Evolutionary conservation across 2,888 invertebrate species (phyloP), one percentile per base, ranked within the genome.

Genomic region (Xestia ashworthii): DNA sequence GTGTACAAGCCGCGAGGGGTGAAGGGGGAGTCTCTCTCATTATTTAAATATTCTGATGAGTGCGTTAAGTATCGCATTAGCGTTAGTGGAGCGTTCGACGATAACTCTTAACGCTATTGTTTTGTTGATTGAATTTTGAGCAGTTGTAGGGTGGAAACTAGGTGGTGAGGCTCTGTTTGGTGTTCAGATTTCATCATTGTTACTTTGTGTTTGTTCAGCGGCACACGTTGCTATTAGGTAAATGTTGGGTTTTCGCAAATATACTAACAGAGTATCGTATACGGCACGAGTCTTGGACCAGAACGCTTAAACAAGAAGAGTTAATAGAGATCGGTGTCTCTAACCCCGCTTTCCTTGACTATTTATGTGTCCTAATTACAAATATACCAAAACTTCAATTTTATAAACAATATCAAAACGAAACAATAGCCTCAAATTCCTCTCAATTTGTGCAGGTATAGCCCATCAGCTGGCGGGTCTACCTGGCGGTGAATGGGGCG

Each of bases 381-480:
- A 11, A 3, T n/a, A 14, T 3, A 32, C 11, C 16, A 25, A 50
- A 12, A 78, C 16, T n/a, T 53, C 12, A n/a, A 12, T 62, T 25
- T 0, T 69, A 8, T 8, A 19, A 12, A 0, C 3, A 25, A 46
- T 22, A 5, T 64, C 5, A 22, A 9, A 53, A n/a, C 3, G 22
- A 8, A 38, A 32, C 3, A 19, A 44, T 25, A 64, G 19, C 16
- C 19, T 64, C 1, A 84, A 65, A 48, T 38, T 38, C 0, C 16
- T 58, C 12, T 71, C 4, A 19, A 19, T 77, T 80, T 81, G 60
- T 82, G 1, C 94, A 98, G 98, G 98, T 85, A 98, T 98, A 90
- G 98, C 98, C 0, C 98, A 98, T 90, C 98, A 98, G 92, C 91
- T 98, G 83, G 98, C 98, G 12, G 98, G 98, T 5, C 95, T 98